Conservation (phyloP, 2,888 invertebrate species). For the Eilema griseolum region DNA sequence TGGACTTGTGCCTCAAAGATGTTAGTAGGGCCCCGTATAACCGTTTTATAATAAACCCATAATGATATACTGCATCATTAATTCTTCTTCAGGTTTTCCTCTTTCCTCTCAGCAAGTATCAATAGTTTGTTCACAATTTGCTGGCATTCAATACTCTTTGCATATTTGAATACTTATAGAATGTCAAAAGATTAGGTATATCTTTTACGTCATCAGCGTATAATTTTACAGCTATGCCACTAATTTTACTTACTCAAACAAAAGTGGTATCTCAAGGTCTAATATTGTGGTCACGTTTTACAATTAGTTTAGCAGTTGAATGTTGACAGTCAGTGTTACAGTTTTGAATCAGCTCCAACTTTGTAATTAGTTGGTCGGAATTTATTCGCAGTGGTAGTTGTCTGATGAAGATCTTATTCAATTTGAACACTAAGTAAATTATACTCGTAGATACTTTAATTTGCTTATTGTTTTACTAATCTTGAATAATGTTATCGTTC, state of each 20-base stretch:
- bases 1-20: no score
- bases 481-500: not conserved
- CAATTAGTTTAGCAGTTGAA: slow-evolving; percentile 43
- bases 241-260: not conserved
- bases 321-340: slow-evolving; percentile 49
- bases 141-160: not conserved
- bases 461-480: not conserved
- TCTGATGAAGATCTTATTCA: slow-evolving; percentile 1
- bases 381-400: slow-evolving; percentile 22
- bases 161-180: not conserved
- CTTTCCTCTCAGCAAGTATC: not conserved
- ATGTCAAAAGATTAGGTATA: no score
- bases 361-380: slow-evolving; percentile 24
- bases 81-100: no score
- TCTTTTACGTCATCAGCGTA: not conserved
- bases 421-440: slow-evolving; percentile 1
- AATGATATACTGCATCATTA: not conserved
- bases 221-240: not conserved
- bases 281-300: slow-evolving; percentile 37
- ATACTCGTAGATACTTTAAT: slow-evolving; percentile 1
- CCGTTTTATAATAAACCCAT: no score
- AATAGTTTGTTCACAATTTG: not conserved
- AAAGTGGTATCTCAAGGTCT: slow-evolving; percentile 26
- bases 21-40: no score
- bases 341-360: slow-evolving; percentile 34